Base-by-base conservation (phyloP, 2,113 vertebrate species). In the Nerophis ophidion region DNA sequence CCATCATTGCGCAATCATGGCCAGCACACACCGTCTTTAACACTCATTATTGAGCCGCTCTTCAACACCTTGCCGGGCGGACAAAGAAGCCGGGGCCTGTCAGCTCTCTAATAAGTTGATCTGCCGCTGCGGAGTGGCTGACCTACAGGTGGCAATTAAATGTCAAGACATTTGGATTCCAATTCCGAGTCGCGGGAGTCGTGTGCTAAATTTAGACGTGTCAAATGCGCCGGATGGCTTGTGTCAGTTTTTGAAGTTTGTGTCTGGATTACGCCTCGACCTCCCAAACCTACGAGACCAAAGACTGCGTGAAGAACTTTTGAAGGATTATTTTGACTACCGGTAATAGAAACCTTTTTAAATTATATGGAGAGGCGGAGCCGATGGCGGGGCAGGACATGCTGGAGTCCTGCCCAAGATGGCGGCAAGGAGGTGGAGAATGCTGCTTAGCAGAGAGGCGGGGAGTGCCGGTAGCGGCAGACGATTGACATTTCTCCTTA, bases 81-180 rank as follows among this genome's bases (percentile, higher is more conserved):
- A 50, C 63, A 45, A 52, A 40, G 49, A 70, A 44, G 44, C 60
- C 19, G 35, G 38, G 60, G 74, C 2, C 76, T 84, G 83, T 85
- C 81, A 80, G 70, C 62, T 55, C 72, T 68, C 61, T 75, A 80
- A 86, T 82, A 75, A 79, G 77, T 68, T 68, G 81, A 82, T 86
- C 77, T 71, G 80, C 86, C 46, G 76, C 81, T 79, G 77, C 58
- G 74, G 68, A 76, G 75, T 71, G 62, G 16, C 47, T 82, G 86
- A 88, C 86, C 84, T 80, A 77, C 81, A 84, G 83, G 84, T 84
- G 79, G 79, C 81, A 79, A 84, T 83, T 86, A 88, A 88, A 88
- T 88, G 86, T 86, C 86, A 86, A 86, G 86, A 75, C 84, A 88
- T 88, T 88, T 85, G 79, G 81, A 84, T 86, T 86, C 74, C 80